These are phyloP conservation scores for Picathartes gymnocephalus DNA, from an alignment of 2,113 vertebrate genomes.

Conservation along the genomic window DNA sequence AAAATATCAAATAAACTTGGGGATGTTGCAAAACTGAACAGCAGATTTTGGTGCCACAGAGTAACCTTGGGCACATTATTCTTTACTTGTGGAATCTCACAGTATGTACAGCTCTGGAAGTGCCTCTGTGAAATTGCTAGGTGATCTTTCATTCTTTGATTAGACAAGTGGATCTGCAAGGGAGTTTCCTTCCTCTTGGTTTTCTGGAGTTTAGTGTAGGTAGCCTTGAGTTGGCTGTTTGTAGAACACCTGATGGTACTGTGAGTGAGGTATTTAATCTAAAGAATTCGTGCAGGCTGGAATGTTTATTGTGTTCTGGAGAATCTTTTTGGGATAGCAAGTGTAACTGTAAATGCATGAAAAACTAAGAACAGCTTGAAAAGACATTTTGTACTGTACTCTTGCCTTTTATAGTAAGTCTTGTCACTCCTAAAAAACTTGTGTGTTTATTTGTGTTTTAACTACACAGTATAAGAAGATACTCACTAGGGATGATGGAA, in stretches of 20 bases:
- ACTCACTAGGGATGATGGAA: constrained; percentile 81
- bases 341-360: not conserved
- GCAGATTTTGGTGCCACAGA: not conserved
- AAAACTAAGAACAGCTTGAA: not conserved
- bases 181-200: not conserved
- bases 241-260: not conserved
- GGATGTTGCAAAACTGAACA: not conserved
- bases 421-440: not conserved
- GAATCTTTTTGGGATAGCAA: not conserved
- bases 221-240: not conserved
- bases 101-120: not conserved
- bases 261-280: not conserved
- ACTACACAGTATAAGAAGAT: constrained; percentile 87
- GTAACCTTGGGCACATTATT: not conserved
- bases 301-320: not conserved
- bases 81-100: not conserved
- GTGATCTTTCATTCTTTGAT: not conserved
- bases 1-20: not conserved
- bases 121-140: not conserved
- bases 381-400: not conserved
- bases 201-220: not conserved
- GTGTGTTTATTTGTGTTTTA: not conserved
- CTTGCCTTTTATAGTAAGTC: not conserved
- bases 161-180: not conserved
- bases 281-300: not conserved